These are phyloP conservation scores for Tetranychus truncatus DNA, from an alignment of 2,888 invertebrate genomes.

Conservation along the genomic window DNA sequence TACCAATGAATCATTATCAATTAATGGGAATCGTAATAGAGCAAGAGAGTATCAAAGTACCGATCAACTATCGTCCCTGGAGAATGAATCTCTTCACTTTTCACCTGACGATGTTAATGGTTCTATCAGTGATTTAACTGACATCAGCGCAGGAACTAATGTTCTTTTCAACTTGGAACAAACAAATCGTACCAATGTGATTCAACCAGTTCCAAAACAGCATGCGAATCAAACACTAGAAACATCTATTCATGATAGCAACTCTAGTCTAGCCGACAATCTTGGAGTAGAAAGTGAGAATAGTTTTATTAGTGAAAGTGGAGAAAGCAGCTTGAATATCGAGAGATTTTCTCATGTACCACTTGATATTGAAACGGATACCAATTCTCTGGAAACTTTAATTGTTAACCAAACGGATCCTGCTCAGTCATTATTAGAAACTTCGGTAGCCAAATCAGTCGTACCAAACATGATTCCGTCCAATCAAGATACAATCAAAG, in stretches of 20 bases:
- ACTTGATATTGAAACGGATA: neutral
- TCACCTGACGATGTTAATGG: neutral
- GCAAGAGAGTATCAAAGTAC: neutral
- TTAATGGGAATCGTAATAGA: neutral
- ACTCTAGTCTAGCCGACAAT: neutral
- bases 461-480: neutral
- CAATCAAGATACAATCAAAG: neutral
- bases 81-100: neutral
- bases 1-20: neutral
- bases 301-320: neutral
- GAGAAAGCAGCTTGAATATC: neutral
- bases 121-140: neutral
- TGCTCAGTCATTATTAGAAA: neutral
- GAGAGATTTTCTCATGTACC: neutral
- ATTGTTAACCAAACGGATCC: neutral
- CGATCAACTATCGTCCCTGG: neutral
- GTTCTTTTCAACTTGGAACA: neutral
- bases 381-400: neutral
- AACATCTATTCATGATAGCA: neutral
- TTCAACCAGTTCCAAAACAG: neutral
- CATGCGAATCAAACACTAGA: neutral
- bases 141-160: neutral
- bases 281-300: neutral
- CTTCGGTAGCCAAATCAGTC: neutral
- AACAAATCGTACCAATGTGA: neutral